Evolutionary conservation across 2,113 vertebrate species (phyloP).

Genomic region (Aegithalos caudatus): DNA sequence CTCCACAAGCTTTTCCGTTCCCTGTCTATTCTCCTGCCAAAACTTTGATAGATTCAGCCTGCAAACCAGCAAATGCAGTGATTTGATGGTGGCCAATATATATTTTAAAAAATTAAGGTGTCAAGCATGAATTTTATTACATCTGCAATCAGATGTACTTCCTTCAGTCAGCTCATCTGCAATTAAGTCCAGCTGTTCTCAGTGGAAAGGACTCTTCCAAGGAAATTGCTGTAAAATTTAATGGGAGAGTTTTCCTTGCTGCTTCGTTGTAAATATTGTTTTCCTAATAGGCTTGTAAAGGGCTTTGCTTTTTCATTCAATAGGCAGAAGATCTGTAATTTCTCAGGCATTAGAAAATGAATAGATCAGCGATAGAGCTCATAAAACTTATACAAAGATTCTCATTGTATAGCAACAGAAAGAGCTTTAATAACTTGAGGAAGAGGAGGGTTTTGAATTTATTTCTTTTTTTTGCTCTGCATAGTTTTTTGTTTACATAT

Average conservation of each 20-base stretch:
- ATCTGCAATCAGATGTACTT: constrained; percentile 47
- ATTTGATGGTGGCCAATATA: background rate
- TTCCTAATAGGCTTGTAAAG: constrained; percentile 56
- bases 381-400: background rate
- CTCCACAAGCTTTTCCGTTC: constrained; percentile 17
- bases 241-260: constrained; percentile 3
- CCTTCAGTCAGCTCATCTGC: constrained; percentile 22
- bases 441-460: background rate
- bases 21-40: constrained; percentile 24
- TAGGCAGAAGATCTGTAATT: background rate
- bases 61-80: constrained; percentile 34
- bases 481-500: background rate
- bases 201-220: background rate
- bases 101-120: constrained; percentile 48
- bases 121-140: constrained; percentile 45
- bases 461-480: background rate
- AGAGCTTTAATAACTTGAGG: background rate
- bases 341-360: constrained; percentile 10
- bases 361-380: background rate
- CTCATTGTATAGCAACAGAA: background rate
- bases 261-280: constrained; percentile 42
- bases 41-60: constrained; percentile 22
- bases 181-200: constrained; percentile 30
- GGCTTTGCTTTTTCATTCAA: constrained; percentile 2
- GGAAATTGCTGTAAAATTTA: constrained; percentile 50